Percentiles rank a stretch among this genome's conserved stretches.
Evolutionary conservation across 2,797 vertebrate genomes (phyloP).

Genomic region (Petrocephalus sullivani): DNA sequence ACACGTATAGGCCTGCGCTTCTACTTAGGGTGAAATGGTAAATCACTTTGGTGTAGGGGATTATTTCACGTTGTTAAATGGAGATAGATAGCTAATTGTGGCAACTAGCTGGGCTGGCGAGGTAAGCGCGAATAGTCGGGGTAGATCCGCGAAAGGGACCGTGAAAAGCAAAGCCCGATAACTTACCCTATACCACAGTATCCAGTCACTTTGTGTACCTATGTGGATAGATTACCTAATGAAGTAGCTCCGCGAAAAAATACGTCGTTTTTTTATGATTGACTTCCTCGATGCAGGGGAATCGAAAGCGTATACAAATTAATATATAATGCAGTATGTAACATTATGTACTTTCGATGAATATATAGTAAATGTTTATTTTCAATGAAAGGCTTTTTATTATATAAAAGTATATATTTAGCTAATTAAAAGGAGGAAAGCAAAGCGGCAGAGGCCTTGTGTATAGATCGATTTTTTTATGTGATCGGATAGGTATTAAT

Average conservation of each 20-base stretch:
- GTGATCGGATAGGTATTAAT: conserved; percentile 33
- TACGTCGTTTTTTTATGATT: conserved; percentile 14
- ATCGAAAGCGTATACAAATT: conserved; percentile 3
- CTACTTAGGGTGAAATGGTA: not conserved
- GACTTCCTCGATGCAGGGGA: conserved; percentile 22
- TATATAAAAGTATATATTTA: conserved; percentile 18
- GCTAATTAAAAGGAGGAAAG: conserved; percentile 26
- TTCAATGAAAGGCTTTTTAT: conserved; percentile 22
- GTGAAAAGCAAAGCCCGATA: not conserved
- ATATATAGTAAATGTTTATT: conserved; percentile 26
- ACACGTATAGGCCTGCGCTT: not conserved
- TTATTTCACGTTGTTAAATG: conserved; percentile 18
- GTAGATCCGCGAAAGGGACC: not conserved
- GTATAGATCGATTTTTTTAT: conserved; percentile 47
- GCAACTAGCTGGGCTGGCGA: conserved; percentile 20
- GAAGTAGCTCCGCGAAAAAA: conserved; percentile 12
- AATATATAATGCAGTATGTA: conserved; percentile 22
- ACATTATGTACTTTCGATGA: conserved; percentile 23
- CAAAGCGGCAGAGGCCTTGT: conserved; percentile 54
- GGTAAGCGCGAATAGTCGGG: conserved; percentile 14
- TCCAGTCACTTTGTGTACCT: conserved; percentile 10
- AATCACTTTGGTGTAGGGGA: conserved; percentile 18
- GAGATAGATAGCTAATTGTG: conserved; percentile 22
- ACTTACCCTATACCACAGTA: not conserved
- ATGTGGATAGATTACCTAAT: conserved; percentile 5